These are phyloP conservation scores for Drosophila meridionalis DNA, from an alignment of 2,888 invertebrate genomes.

Conservation along the genomic window DNA sequence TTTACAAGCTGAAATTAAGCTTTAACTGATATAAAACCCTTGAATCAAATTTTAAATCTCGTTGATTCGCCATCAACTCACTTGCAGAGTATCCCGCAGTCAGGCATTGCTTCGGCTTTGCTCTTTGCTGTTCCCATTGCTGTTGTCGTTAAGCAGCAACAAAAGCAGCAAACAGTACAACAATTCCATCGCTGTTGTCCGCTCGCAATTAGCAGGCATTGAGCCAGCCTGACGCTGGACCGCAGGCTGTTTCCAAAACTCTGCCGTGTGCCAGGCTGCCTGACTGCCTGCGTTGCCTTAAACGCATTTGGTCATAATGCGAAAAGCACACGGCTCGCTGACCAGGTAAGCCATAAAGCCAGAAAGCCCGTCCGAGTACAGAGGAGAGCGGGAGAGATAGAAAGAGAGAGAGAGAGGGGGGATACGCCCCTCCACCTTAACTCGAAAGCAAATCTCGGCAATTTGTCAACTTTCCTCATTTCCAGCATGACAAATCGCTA, in stretches of 20 bases:
- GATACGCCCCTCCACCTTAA: neutral
- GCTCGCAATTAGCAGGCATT: slow-evolving; percentile 48
- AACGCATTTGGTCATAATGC: slow-evolving; percentile 28
- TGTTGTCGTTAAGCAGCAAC: slow-evolving; percentile 5
- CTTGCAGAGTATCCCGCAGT: neutral
- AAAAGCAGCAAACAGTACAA: slow-evolving; percentile 5
- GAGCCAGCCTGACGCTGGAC: slow-evolving; percentile 12
- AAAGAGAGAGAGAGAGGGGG: no score
- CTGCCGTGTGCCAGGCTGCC: neutral
- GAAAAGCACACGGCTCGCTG: slow-evolving; percentile 40
- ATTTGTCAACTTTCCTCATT: slow-evolving; percentile 60
- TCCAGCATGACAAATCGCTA: slow-evolving; percentile 53
- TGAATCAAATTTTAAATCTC: neutral
- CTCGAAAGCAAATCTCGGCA: slow-evolving; percentile 57
- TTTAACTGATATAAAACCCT: no score
- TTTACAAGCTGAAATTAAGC: no score
- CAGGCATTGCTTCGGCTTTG: neutral
- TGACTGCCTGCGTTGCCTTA: neutral
- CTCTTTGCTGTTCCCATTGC: neutral
- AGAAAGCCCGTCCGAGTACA: neutral
- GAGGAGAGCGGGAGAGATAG: neutral
- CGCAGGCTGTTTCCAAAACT: neutral
- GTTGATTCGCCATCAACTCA: neutral
- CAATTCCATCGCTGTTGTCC: slow-evolving; percentile 7
- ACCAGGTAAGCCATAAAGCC: slow-evolving; percentile 45